Evolutionary conservation across 2,797 vertebrate genomes (phyloP).

Genomic region (Poeciliopsis gracilis): DNA sequence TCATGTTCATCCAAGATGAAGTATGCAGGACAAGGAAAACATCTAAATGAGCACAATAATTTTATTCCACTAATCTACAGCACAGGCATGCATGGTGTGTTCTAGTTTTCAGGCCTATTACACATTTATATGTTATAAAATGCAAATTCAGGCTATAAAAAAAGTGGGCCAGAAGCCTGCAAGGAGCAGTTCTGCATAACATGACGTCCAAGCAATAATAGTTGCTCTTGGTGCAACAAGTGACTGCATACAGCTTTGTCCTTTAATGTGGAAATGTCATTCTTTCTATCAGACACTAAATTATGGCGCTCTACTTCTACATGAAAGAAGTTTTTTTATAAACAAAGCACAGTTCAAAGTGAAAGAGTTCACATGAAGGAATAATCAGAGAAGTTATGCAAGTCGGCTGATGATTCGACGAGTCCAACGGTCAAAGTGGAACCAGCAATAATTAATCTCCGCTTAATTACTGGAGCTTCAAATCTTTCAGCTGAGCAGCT

Average conservation of each 20-base stretch:
- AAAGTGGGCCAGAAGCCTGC: background rate
- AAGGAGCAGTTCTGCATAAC: background rate
- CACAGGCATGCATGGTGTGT: background rate
- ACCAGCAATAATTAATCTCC: background rate
- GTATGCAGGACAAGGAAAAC: background rate
- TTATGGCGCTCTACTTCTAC: background rate
- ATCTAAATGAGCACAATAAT: background rate
- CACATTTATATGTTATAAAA: background rate
- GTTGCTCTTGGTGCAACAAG: background rate
- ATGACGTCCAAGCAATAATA: background rate
- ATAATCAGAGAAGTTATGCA: background rate
- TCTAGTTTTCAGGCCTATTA: background rate
- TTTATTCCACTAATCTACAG: background rate
- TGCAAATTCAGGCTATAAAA: background rate
- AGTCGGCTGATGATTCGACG: background rate
- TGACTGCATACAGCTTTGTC: background rate
- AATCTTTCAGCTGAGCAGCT: constrained; percentile 19
- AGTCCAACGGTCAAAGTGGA: constrained; percentile 8
- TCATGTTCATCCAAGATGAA: background rate
- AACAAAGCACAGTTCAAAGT: background rate
- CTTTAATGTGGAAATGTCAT: background rate
- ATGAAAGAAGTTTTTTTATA: background rate
- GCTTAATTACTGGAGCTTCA: constrained; percentile 8
- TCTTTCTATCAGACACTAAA: background rate
- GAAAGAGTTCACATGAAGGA: background rate